phyloP scores from a whole-genome alignment of 1,140 invertebrate species.

The Medauroidea extradentata region DNA sequence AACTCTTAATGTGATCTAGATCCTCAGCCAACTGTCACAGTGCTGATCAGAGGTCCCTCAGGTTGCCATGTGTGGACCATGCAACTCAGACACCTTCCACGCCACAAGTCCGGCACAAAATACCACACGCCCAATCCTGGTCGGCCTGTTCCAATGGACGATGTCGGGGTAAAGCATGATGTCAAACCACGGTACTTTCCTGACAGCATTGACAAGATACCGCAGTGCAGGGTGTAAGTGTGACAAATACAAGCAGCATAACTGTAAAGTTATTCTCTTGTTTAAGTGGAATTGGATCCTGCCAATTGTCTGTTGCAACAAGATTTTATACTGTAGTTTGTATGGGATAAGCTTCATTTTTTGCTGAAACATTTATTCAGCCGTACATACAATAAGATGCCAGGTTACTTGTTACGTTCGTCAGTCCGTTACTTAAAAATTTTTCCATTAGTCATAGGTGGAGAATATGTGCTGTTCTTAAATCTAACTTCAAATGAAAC shows the following conservation, averaged over 20 bases:
- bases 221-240: conserved; percentile 72
- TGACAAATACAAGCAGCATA: too few relatives aligned
- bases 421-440: too few relatives aligned
- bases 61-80: conserved; percentile 93
- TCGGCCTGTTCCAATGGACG: conserved; percentile 70
- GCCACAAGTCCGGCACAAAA: conserved; percentile 69
- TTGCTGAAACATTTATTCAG: too few relatives aligned
- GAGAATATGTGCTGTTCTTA: too few relatives aligned
- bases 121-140: conserved; percentile 67
- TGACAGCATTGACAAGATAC: conserved; percentile 74
- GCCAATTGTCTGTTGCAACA: too few relatives aligned
- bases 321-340: too few relatives aligned
- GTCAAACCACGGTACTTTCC: conserved; percentile 75
- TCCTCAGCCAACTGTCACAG: conserved; percentile 57
- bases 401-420: too few relatives aligned
- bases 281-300: conserved; percentile 5
- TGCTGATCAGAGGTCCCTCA: conserved; percentile 85
- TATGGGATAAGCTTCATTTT: too few relatives aligned
- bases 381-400: too few relatives aligned
- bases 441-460: too few relatives aligned
- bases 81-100: conserved; percentile 76
- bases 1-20: too few relatives aligned
- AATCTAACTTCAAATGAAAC: too few relatives aligned
- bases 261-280: conserved; percentile 13
- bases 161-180: conserved; percentile 49